phyloP scores from a whole-genome alignment of 2,888 invertebrate species.

The Conops quadrifasciatus region DNA sequence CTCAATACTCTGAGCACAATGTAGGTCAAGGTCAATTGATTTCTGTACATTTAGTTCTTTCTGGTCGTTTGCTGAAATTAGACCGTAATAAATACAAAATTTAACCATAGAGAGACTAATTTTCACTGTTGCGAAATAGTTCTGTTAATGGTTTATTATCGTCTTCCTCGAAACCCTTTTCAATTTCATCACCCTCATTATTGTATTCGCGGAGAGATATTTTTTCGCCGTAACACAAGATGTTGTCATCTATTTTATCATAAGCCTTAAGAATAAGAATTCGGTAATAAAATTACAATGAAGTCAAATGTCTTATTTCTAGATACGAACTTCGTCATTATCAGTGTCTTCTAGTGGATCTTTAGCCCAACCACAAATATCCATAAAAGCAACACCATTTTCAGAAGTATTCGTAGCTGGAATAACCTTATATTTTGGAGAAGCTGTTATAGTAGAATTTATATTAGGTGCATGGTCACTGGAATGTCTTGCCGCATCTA shows the following conservation, averaged over 20 bases:
- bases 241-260: background rate
- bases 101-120: background rate
- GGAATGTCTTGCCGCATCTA: constrained; percentile 22
- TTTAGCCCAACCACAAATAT: constrained; percentile 35
- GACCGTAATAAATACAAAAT: background rate
- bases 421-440: too few species aligned
- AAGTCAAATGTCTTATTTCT: background rate
- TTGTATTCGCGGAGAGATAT: constrained; percentile 13
- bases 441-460: too few species aligned
- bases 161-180: constrained; percentile 40
- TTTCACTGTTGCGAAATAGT: constrained; percentile 39
- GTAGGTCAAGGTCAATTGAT: background rate
- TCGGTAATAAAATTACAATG: background rate
- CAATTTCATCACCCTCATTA: constrained; percentile 33
- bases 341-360: constrained; percentile 51
- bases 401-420: too few species aligned
- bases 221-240: background rate
- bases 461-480: too few species aligned
- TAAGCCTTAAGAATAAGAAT: constrained; percentile 26
- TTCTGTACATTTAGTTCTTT: background rate
- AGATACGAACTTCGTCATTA: constrained; percentile 31
- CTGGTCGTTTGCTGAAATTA: constrained; percentile 6
- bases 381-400: background rate
- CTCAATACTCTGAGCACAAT: constrained; percentile 22
- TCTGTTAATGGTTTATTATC: constrained; percentile 46